Evolutionary conservation across 2,113 vertebrate genomes (phyloP), one percentile per base, ranked within the genome.

Genomic region (Cervus canadensis): DNA sequence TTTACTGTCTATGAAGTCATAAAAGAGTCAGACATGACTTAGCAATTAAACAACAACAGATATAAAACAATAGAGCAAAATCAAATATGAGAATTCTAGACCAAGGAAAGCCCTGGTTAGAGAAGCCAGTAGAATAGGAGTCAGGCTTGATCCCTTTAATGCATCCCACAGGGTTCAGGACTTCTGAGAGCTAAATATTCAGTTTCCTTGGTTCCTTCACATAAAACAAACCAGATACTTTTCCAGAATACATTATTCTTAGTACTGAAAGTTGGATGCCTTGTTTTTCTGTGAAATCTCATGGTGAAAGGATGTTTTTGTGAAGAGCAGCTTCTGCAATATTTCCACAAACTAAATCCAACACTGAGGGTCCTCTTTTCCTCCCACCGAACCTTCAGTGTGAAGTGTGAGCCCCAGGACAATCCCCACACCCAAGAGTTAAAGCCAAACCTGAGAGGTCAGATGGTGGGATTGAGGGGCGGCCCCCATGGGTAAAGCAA

Each of bases 221-320:
- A 16, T 28, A 13, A 9, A 62, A 26, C n/a, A 14, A n/a, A 59
- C 28, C 16, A 28, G 50, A 6, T 1, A 17, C 36, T 19, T 9
- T 56, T 30, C 8, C 25, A 33, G 52, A 36, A 40, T 4, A 14
- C 2, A 1, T 2, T 28, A 15, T 4, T 83, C n/a, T n/a, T 16
- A 11, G 14, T 1, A 5, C 81, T 1, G 7, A 50, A 76, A 5
- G 54, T 1, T 1, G 25, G 43, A 26, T 8, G 2, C 23, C 3
- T 8, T 9, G 3, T 13, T 13, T 9, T 7, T 11, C n/a, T 13
- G 1, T 8, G 26, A 71, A 23, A 36, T 4, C 30, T 45, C 19
- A 3, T 21, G 6, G 1, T 1, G 16, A 33, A 48, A 17, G 36
- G 3, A 5, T 5, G 4, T 25, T 30, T 40, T 33, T 4, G 23